Conservation (phyloP, 2,797 vertebrate species). For the Scolopax rusticola region DNA sequence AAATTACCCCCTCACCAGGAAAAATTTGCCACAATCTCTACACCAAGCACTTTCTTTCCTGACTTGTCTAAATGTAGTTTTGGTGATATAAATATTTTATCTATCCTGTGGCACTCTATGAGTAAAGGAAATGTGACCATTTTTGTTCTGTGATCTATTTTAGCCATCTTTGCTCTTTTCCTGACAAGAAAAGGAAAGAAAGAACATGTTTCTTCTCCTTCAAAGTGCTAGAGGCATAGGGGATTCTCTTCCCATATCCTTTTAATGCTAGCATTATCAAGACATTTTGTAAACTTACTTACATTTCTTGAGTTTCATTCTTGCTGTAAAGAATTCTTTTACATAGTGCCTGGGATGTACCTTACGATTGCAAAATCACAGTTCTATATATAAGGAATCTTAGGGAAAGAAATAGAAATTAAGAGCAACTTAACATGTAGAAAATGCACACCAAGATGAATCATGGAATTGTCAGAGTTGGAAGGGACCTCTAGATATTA, state of each 20-base stretch:
- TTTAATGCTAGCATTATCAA: conserved; percentile 58
- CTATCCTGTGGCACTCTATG: neutral
- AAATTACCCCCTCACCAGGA: neutral
- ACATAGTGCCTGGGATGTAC: conserved; percentile 11
- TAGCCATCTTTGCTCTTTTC: neutral
- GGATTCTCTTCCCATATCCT: neutral
- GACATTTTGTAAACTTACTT: conserved; percentile 22
- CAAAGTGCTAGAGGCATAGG: neutral
- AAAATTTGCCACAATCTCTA: neutral
- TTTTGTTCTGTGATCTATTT: conserved; percentile 32
- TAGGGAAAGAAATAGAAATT: conserved; percentile 40
- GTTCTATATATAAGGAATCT: neutral
- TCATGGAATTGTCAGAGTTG: no score
- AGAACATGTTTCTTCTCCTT: neutral
- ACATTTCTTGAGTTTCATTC: neutral
- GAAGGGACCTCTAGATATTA: no score
- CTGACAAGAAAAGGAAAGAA: neutral
- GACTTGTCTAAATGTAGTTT: neutral
- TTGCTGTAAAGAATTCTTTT: conserved; percentile 36
- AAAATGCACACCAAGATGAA: neutral
- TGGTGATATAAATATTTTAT: conserved; percentile 16
- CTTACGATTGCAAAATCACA: conserved; percentile 39
- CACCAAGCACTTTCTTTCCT: neutral
- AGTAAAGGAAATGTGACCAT: neutral
- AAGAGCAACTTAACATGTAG: conserved; percentile 1